Evolutionary conservation across 2,888 invertebrate species (phyloP).

Genomic region (Dinocampus coccinellae): DNA sequence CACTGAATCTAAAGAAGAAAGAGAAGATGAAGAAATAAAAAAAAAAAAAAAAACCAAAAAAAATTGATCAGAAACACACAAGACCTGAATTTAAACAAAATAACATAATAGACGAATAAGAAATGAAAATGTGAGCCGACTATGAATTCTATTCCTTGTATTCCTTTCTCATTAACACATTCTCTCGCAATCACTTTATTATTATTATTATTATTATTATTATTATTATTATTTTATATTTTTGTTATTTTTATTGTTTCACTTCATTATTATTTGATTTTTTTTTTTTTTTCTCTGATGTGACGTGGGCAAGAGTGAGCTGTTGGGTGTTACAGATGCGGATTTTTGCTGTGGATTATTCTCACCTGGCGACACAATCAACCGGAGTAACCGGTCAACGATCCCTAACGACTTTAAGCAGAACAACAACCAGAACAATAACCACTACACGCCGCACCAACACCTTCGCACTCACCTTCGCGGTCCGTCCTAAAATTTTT

Average conservation of each 20-base stretch:
- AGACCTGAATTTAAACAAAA: neutral
- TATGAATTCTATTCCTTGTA: neutral
- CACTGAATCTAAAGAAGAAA: too few species aligned
- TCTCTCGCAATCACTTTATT: neutral
- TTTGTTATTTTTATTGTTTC: neutral
- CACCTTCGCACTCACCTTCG: slow-evolving; percentile 69
- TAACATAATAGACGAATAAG: neutral
- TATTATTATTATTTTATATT: neutral
- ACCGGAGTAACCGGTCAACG: slow-evolving; percentile 64
- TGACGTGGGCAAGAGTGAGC: slow-evolving; percentile 49
- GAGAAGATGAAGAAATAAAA: too few species aligned
- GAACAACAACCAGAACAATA: slow-evolving; percentile 66
- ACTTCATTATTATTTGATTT: neutral
- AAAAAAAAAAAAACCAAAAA: too few species aligned
- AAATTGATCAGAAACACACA: too few species aligned
- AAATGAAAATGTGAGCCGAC: neutral
- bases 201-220: neutral
- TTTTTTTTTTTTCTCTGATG: slow-evolving; percentile 35
- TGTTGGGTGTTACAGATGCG: slow-evolving; percentile 83
- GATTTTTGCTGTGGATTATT: slow-evolving; percentile 90
- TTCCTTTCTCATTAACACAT: neutral
- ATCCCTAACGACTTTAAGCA: slow-evolving; percentile 61
- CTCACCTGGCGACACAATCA: slow-evolving; percentile 80
- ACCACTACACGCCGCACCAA: slow-evolving; percentile 68
- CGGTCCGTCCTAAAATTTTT: slow-evolving; percentile 63